Conservation (phyloP, 2,888 invertebrate genomes). For the Cinara cedri region DNA sequence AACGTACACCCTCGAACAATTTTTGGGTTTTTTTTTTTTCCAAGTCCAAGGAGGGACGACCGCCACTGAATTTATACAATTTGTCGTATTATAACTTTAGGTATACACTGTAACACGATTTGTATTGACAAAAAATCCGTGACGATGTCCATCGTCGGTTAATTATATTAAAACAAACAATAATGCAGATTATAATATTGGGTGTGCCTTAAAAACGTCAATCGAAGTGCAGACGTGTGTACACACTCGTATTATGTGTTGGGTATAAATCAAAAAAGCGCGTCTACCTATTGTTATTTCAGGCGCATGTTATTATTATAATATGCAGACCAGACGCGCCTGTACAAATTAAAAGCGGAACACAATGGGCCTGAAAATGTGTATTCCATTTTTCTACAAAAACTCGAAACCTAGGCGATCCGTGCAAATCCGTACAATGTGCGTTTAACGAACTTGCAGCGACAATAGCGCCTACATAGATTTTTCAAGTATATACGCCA, state of each 20-base stretch:
- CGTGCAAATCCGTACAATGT: constrained; percentile 42
- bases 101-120: no score
- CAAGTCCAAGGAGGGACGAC: no score
- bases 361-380: constrained; percentile 1
- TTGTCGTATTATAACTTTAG: no score
- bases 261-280: background rate
- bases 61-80: no score
- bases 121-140: no score
- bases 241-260: background rate
- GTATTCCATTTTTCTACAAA: background rate
- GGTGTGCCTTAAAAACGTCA: background rate
- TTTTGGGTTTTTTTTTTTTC: no score
- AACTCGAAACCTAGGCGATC: constrained; percentile 3
- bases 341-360: background rate
- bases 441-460: constrained; percentile 35
- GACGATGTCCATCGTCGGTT: background rate
- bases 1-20: no score
- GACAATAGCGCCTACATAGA: constrained; percentile 32
- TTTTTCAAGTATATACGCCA: background rate
- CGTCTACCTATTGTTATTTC: background rate
- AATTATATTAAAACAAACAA: background rate
- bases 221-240: background rate
- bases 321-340: background rate
- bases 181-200: no score
- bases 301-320: no score